Base-by-base conservation (phyloP, 1,140 invertebrate genomes). In the Drosophila santomea region DNA sequence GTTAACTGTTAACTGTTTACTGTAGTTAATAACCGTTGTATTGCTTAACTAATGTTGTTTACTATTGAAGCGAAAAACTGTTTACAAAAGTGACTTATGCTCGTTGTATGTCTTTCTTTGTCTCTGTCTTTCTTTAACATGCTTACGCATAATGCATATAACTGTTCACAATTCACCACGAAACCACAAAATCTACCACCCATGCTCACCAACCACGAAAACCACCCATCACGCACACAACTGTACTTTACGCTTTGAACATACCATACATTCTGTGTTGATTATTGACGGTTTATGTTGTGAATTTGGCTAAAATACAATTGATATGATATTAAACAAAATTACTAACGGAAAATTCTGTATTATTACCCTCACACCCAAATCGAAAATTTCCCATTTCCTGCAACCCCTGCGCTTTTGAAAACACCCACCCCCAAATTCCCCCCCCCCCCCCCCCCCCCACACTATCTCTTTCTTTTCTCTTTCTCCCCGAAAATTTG, bases 31-130 rank as follows among this genome's bases (percentile, higher is more conserved):
- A 38, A 60, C 38, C 63, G 63, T 69, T 69, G 39, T 68, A 69
- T 48, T 58, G 67, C 67, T 71, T 69, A 41, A 68, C 48, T 62
- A 62, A 62, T 39, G 36, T 62, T 74, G 1, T 54, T 56, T 57
- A 58, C 43, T 63, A 39, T 66, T 39, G n/a, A 64, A 68, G 51
- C 72, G 38, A 62, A 67, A 44, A 62, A 52, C 25, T 82, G 78
- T 76, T 76, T 66, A 76, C 58, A 50, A 85, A 50, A 75, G 68
- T 85, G 80, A 91, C 90, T 91, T 91, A 91, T 91, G 90, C 90
- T 91, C 90, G 90, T 91, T 90, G 80, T 91, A 69, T 91, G 79
- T 90, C 84, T 86, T 90, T 91, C 83, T 91, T 78, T 91, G 63
- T 91, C 80, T 88, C 77, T 86, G 76, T 80, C 67, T 71, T 71